phyloP scores from a whole-genome alignment of 2,797 vertebrate species.

The Enteromius radiatus region DNA sequence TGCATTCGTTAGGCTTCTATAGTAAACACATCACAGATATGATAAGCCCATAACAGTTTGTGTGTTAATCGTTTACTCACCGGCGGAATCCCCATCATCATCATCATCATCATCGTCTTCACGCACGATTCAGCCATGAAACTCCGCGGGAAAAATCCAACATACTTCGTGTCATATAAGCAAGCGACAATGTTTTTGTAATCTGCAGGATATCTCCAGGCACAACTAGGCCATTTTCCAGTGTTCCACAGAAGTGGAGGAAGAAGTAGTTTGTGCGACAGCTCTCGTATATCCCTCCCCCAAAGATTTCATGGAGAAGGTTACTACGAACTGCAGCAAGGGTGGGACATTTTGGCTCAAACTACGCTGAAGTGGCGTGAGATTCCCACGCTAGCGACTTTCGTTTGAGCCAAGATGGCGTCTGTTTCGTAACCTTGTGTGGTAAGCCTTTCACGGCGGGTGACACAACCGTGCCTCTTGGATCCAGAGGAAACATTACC shows the following conservation, averaged over 20 bases:
- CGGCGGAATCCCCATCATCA: conserved; percentile 74
- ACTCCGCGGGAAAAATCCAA: conserved; percentile 62
- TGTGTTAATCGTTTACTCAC: conserved; percentile 69
- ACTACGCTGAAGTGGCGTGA: conserved; percentile 46
- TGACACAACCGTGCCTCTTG: conserved; percentile 36
- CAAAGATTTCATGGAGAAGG: conserved; percentile 64
- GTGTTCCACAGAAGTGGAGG: conserved; percentile 61
- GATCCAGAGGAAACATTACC: conserved; percentile 5
- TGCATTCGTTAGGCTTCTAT: background rate
- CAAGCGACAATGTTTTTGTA: conserved; percentile 60
- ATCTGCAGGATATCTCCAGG: conserved; percentile 49
- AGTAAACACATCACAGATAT: conserved; percentile 57
- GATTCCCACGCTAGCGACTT: conserved; percentile 41
- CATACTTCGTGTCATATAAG: conserved; percentile 60
- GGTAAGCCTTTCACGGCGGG: conserved; percentile 43
- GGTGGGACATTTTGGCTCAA: conserved; percentile 73
- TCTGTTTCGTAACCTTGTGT: conserved; percentile 70
- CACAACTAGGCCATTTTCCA: conserved; percentile 48
- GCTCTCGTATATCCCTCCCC: conserved; percentile 69
- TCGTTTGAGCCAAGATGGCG: conserved; percentile 69
- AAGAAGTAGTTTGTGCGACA: conserved; percentile 74
- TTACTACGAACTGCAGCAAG: conserved; percentile 60
- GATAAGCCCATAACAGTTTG: conserved; percentile 59
- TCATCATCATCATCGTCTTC: conserved; percentile 62
- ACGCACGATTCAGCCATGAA: conserved; percentile 61